These are phyloP conservation scores for Melanostoma scalare DNA, from an alignment of 2,888 invertebrate genomes.

Conservation along the genomic window DNA sequence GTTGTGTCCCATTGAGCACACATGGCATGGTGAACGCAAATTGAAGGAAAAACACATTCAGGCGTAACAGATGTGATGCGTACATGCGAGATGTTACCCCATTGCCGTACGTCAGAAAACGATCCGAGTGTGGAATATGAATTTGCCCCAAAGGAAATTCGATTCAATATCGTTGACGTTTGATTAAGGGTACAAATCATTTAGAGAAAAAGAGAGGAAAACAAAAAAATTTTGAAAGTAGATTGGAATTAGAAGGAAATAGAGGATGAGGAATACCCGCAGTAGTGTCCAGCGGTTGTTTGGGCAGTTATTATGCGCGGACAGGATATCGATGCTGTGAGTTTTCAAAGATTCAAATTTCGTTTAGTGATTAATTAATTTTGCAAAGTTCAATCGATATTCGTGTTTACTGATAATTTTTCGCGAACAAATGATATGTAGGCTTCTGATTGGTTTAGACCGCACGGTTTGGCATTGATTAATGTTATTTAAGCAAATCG, in stretches of 20 bases:
- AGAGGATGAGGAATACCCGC: background rate
- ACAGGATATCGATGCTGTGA: slow-evolving; percentile 34
- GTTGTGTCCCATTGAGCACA: slow-evolving; percentile 21
- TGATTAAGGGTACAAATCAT: slow-evolving; percentile 65
- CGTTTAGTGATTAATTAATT: slow-evolving; percentile 67
- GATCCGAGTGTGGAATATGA: slow-evolving; percentile 44
- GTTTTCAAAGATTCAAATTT: slow-evolving; percentile 61
- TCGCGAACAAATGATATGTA: background rate
- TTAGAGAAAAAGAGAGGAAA: slow-evolving; percentile 16
- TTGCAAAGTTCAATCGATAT: slow-evolving; percentile 43
- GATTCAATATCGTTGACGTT: slow-evolving; percentile 70
- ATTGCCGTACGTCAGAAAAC: slow-evolving; percentile 19
- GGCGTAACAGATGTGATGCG: slow-evolving; percentile 42
- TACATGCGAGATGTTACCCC: slow-evolving; percentile 15
- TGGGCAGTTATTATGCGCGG: slow-evolving; percentile 31
- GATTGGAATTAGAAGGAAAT: slow-evolving; percentile 24
- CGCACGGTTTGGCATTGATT: no score
- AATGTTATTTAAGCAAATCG: no score
- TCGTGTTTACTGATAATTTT: slow-evolving; percentile 45
- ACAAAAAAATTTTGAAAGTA: background rate
- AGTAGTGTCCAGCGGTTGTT: background rate
- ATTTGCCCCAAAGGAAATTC: slow-evolving; percentile 51
- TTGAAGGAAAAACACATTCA: slow-evolving; percentile 42
- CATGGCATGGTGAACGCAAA: slow-evolving; percentile 41
- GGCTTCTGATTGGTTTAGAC: no score